Evolutionary conservation across 2,113 vertebrate species (phyloP).

Genomic region (Gobio gobio): DNA sequence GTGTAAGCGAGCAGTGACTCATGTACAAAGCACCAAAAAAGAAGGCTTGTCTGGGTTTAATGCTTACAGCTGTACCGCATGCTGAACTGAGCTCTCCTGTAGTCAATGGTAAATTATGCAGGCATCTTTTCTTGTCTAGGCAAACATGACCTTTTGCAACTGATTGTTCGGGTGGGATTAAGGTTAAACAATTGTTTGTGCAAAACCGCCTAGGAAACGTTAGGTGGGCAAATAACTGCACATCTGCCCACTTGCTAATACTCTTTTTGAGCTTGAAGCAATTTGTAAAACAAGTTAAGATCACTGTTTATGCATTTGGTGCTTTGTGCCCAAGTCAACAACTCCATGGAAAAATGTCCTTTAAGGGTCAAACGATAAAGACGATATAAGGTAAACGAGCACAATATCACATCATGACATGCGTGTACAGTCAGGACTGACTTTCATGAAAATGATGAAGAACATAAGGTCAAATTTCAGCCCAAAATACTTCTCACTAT

Average conservation of each 20-base stretch:
- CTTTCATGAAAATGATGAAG: not conserved
- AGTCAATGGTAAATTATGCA: slow-evolving; percentile 32
- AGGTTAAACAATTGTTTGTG: slow-evolving; percentile 12
- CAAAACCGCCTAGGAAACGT: not conserved
- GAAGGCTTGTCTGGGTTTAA: slow-evolving; percentile 35
- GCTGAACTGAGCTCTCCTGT: not conserved
- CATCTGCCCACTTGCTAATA: slow-evolving; percentile 3
- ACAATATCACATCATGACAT: slow-evolving; percentile 16
- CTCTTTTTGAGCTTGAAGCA: not conserved
- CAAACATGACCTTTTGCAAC: slow-evolving; percentile 31
- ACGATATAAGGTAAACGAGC: not conserved
- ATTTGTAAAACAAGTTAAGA: slow-evolving; percentile 33
- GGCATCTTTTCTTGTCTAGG: slow-evolving; percentile 24
- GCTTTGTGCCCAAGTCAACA: slow-evolving; percentile 50
- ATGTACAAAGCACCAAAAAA: slow-evolving; percentile 58
- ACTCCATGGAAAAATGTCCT: slow-evolving; percentile 31
- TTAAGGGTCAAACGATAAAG: not conserved
- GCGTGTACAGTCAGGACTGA: not conserved
- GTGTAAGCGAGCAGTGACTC: slow-evolving; percentile 63
- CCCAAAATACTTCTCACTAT: not conserved
- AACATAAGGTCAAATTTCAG: not conserved
- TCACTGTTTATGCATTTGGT: slow-evolving; percentile 29
- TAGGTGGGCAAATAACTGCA: not conserved
- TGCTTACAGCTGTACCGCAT: slow-evolving; percentile 24
- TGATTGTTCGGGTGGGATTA: not conserved